Percentiles rank a stretch among this genome's conserved stretches.
phyloP scores from a whole-genome alignment of 2,888 invertebrate genomes.

The Athalia rosae region DNA sequence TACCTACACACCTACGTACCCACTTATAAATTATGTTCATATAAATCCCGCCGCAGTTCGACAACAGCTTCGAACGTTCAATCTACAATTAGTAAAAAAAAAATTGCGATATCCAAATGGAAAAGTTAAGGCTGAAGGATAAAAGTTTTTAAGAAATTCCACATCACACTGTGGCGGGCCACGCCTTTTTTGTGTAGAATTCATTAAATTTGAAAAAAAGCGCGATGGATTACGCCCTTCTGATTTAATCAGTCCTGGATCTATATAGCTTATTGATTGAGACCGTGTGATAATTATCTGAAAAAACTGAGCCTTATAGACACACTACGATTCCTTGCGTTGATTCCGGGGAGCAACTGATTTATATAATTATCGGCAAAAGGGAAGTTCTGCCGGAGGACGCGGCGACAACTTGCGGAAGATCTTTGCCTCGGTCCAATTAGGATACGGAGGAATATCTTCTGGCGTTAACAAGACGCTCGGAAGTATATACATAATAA shows the following conservation, averaged over 20 bases:
- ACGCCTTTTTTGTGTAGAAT: too few species aligned
- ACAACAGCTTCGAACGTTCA: neutral
- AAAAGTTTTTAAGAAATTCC: neutral
- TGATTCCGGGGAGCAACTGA: too few species aligned
- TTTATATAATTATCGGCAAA: too few species aligned
- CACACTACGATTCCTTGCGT: too few species aligned
- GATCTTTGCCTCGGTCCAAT: conserved; percentile 39
- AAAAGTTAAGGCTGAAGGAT: too few species aligned
- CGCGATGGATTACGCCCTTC: neutral
- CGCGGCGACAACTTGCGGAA: neutral
- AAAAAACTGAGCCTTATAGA: too few species aligned
- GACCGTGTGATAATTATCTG: too few species aligned
- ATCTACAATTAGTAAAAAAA: too few species aligned
- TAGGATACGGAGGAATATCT: conserved; percentile 20
- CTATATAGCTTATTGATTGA: too few species aligned
- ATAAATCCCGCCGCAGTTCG: neutral
- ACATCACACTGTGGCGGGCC: neutral
- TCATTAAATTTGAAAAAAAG: neutral
- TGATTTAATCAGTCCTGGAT: too few species aligned
- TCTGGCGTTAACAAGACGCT: conserved; percentile 25
- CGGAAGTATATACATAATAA: neutral
- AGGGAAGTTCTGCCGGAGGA: neutral
- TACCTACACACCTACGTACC: neutral
- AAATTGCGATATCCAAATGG: too few species aligned
- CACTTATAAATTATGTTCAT: neutral